A percentile compares a stretch with the other conserved stretches of the same genome.
These are phyloP conservation scores for Archilochus colubris DNA, from an alignment of 2,113 vertebrate genomes.

Conservation along the genomic window DNA sequence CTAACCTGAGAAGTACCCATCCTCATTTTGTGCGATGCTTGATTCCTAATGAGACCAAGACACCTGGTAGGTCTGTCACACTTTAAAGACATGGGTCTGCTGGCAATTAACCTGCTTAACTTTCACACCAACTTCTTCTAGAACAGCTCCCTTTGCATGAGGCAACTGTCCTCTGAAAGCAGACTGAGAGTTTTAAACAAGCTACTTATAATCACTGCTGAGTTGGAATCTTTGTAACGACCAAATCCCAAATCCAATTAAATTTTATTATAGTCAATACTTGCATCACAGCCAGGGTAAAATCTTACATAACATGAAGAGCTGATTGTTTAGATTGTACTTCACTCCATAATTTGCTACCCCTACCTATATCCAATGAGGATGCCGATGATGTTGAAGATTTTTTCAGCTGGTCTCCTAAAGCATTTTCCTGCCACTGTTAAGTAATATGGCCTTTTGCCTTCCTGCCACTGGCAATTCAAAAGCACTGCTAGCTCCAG, in stretches of 20 bases:
- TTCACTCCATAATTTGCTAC: background rate
- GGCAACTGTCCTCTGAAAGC: background rate
- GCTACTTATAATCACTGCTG: background rate
- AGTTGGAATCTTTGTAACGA: background rate
- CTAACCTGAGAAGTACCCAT: conserved; percentile 85
- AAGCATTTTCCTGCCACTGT: background rate
- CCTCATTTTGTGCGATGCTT: conserved; percentile 90
- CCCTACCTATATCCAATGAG: background rate
- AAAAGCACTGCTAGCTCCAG: background rate
- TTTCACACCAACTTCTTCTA: background rate
- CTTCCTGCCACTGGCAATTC: background rate
- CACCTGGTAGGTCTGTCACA: conserved; percentile 74
- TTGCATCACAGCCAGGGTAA: background rate
- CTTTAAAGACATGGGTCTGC: background rate
- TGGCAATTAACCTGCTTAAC: background rate
- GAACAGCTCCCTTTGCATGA: background rate
- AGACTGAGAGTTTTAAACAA: background rate
- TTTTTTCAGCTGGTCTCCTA: background rate
- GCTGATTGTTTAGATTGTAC: background rate
- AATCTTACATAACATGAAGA: background rate
- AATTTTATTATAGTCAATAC: background rate
- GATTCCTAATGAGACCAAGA: conserved; percentile 90
- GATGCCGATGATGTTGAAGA: background rate
- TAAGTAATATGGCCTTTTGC: background rate
- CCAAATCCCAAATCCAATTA: background rate